Base-by-base conservation (phyloP, 2,797 vertebrate genomes). In the Danio aesculapii region DNA sequence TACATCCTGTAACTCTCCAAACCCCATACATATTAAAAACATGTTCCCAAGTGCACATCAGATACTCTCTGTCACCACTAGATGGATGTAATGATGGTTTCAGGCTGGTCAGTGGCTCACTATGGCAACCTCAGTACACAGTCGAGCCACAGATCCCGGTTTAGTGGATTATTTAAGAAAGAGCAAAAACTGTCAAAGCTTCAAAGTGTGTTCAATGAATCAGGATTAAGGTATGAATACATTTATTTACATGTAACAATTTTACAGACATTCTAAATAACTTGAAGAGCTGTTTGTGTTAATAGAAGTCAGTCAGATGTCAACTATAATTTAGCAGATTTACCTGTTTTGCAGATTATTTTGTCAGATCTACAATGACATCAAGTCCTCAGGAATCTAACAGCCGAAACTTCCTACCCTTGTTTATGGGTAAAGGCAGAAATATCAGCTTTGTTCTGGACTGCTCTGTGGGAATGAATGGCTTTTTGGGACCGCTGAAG, bases 361-460 rank as follows among this genome's bases (percentile, higher is more conserved):
- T 10, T 75, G 1, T 81, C 57, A 59, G 74, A 46, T 72, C 43
- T 44, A 84, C 14, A 10, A 85, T 69, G 85, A 70, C 86, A 6
- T 84, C 81, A 0, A 81, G 83, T 47, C 58, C 85, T 44, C 66
- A 72, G 13, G 57, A 80, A 53, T 59, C 49, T 17, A 55, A 80
- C 0, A 70, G 49, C 13, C 75, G 75, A 43, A 82, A 73, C 6
- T 70, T 90, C 66, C 49, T 90, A 21, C 85, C 87, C 0, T 50
- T 90, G 50, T 87, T 94, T 57, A 62, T 90, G 84, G 91, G 91
- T 0, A 84, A 79, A 67, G 75, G 88, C 53, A 84, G 79, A 66
- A 93, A 92, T 59, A 57, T 92, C 57, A 88, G 85, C 1, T 92
- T 92, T 55, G 77, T 92, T 0, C 46, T 94, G 77, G 91, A 92